Conservation (phyloP, 1,140 invertebrate genomes). For the Neodiprion virginianus region DNA sequence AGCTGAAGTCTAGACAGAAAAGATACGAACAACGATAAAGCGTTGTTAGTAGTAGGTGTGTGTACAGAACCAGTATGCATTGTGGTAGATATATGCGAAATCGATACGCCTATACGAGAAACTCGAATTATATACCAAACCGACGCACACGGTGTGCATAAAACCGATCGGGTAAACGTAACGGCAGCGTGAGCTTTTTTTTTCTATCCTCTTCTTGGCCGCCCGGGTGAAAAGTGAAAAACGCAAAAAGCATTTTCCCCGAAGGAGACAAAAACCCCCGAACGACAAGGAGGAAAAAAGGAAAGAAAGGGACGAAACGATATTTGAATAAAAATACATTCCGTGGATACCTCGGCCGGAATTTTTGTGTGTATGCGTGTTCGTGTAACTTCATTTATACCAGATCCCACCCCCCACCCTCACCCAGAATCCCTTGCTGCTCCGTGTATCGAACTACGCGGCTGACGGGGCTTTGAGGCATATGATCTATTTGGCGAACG, state of each 20-base stretch:
- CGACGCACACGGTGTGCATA: background rate
- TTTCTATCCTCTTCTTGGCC: no score
- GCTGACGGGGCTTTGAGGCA: background rate
- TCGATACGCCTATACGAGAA: background rate
- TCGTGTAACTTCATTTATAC: no score
- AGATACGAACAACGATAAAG: background rate
- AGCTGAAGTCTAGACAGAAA: conserved; percentile 5
- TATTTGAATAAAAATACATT: background rate
- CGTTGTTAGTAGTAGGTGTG: background rate
- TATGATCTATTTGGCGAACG: conserved; percentile 5
- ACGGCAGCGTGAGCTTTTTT: no score
- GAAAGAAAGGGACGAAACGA: background rate
- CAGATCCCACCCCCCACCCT: no score
- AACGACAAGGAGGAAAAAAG: no score
- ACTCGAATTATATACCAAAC: background rate
- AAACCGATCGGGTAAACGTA: background rate
- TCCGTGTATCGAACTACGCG: background rate
- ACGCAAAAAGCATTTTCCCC: no score
- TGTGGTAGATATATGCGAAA: background rate
- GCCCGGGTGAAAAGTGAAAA: no score
- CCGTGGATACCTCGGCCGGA: no score
- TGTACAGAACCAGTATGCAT: no score
- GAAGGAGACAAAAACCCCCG: no score
- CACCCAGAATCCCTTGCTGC: no score
- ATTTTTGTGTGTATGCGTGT: no score